phyloP scores from a whole-genome alignment of 1,140 invertebrate species.

The Alviniconcha marisindica region DNA sequence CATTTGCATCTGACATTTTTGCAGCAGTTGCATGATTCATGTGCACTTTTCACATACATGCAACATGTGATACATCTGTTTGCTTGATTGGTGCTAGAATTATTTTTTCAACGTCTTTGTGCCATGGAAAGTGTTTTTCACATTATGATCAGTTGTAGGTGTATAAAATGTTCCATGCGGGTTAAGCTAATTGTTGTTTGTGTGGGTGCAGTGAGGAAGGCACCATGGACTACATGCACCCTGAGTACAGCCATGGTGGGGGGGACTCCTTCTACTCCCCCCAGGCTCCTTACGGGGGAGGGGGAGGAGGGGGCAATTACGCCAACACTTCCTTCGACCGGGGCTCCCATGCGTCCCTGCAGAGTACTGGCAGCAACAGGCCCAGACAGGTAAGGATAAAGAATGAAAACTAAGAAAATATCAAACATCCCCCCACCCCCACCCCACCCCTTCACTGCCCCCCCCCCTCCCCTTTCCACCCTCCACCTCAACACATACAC shows the following conservation, averaged over 20 bases:
- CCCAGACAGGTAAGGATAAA: conserved; percentile 25
- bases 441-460: no score
- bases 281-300: conserved; percentile 51
- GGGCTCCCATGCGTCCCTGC: conserved; percentile 57
- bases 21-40: no score
- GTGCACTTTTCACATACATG: no score
- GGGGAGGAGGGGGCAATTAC: conserved; percentile 47
- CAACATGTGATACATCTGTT: no score
- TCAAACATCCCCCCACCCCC: no score
- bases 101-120: no score
- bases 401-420: no score
- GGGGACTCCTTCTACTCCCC: conserved; percentile 44
- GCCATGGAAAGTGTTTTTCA: no score
- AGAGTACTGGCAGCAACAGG: conserved; percentile 61
- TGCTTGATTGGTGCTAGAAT: no score
- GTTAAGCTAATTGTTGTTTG: conserved; percentile 43
- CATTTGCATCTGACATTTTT: no score
- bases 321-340: conserved; percentile 51
- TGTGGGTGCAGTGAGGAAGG: conserved; percentile 54
- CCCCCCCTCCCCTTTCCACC: no score
- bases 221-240: conserved; percentile 69
- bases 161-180: conserved; percentile 15
- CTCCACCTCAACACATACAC: no score
- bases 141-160: background rate
- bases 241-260: conserved; percentile 55